Evolutionary conservation across 2,888 invertebrate species (phyloP).

Genomic region (Oithona nana): DNA sequence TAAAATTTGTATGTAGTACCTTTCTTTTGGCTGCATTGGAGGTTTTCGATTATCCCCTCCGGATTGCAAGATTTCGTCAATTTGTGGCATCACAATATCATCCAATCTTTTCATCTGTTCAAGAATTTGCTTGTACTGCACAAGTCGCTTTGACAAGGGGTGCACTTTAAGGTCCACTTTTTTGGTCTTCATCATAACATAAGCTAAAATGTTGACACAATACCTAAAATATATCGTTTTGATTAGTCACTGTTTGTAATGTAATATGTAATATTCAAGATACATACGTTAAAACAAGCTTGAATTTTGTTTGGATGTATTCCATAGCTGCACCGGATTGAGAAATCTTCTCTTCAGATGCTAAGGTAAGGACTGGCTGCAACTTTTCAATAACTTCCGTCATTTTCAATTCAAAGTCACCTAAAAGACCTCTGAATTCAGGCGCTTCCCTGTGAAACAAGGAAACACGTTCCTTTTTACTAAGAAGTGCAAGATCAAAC

Average conservation of each 20-base stretch:
- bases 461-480: neutral
- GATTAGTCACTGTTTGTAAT: neutral
- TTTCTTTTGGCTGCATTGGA: too few species aligned
- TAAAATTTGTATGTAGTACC: too few species aligned
- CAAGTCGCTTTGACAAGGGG: constrained; percentile 68
- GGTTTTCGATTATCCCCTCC: too few species aligned
- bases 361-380: constrained; percentile 44
- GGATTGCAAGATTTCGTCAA: constrained; percentile 42
- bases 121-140: constrained; percentile 55
- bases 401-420: constrained; percentile 31
- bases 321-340: neutral
- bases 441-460: constrained; percentile 2
- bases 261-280: neutral
- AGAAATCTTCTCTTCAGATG: constrained; percentile 41
- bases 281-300: constrained; percentile 7
- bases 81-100: constrained; percentile 44
- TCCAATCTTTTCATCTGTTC: constrained; percentile 51
- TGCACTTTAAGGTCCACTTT: constrained; percentile 52
- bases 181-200: constrained; percentile 2
- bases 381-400: constrained; percentile 44
- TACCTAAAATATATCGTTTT: neutral
- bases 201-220: constrained; percentile 8
- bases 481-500: neutral
- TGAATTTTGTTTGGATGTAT: constrained; percentile 5
- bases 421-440: neutral